These are phyloP conservation scores for Salvelinus alpinus DNA, from an alignment of 2,113 vertebrate species.

Conservation along the genomic window DNA sequence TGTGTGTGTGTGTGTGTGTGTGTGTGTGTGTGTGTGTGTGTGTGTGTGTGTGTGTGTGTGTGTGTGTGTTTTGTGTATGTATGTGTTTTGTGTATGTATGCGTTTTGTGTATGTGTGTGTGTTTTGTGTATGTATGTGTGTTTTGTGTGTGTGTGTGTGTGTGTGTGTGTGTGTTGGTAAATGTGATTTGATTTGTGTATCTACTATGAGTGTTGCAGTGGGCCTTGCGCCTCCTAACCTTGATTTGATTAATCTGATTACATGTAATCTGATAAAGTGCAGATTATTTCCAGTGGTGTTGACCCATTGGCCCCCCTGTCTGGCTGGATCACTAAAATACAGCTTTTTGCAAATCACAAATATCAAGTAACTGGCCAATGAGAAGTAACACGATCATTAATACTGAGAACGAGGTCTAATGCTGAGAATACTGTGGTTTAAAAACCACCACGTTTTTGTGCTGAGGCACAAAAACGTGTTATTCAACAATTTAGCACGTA, in stretches of 20 bases:
- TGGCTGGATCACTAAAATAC: conserved; percentile 25
- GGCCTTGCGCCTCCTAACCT: not conserved
- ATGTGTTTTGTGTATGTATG: no score
- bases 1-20: not conserved
- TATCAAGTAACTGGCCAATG: conserved; percentile 22
- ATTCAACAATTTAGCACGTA: no score
- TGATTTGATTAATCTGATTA: not conserved
- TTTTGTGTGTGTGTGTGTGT: no score
- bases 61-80: no score
- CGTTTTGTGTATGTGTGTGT: not conserved
- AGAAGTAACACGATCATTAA: conserved; percentile 40
- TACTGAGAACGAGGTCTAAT: conserved; percentile 10
- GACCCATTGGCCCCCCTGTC: conserved; percentile 32
- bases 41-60: no score
- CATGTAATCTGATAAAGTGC: conserved; percentile 29
- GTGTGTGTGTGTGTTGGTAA: no score
- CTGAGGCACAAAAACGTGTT: no score
- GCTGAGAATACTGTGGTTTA: conserved; percentile 2
- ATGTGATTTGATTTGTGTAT: not conserved
- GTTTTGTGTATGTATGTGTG: no score
- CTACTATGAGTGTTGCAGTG: not conserved
- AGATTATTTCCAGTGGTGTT: conserved; percentile 52
- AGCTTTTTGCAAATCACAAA: not conserved
- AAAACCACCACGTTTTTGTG: no score
- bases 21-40: no score